A percentile compares a stretch with the other conserved stretches of the same genome.
Evolutionary conservation across 2,888 invertebrate species (phyloP).

Genomic region (Cosmia trapezina): DNA sequence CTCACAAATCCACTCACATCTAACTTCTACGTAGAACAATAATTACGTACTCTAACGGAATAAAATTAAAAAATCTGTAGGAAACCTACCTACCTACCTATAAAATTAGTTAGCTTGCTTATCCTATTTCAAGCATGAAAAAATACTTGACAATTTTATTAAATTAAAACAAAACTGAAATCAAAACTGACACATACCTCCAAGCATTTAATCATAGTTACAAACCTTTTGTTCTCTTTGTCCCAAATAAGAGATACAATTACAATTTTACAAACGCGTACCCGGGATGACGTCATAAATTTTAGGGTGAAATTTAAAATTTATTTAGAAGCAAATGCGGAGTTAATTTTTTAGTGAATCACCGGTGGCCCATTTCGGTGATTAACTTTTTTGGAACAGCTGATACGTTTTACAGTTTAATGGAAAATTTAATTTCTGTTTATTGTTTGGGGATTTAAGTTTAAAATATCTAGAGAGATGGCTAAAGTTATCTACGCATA

Average conservation of each 20-base stretch:
- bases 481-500: not conserved
- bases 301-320: slow-evolving; percentile 82
- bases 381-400: slow-evolving; percentile 71
- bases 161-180: slow-evolving; percentile 54
- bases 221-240: slow-evolving; percentile 78
- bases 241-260: slow-evolving; percentile 82
- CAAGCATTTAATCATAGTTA: slow-evolving; percentile 73
- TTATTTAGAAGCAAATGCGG: slow-evolving; percentile 84
- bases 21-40: too few relatives aligned
- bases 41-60: too few relatives aligned
- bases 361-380: slow-evolving; percentile 80
- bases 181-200: slow-evolving; percentile 53
- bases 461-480: slow-evolving; percentile 37
- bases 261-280: slow-evolving; percentile 72
- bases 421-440: slow-evolving; percentile 68
- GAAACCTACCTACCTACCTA: too few relatives aligned
- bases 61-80: too few relatives aligned
- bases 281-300: slow-evolving; percentile 79
- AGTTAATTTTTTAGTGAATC: slow-evolving; percentile 83
- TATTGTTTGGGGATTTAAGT: slow-evolving; percentile 63
- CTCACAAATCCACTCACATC: too few relatives aligned
- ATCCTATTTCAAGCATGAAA: not conserved
- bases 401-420: slow-evolving; percentile 67
- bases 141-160: slow-evolving; percentile 47
- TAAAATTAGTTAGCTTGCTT: not conserved